Evolutionary conservation across 2,113 vertebrate species (phyloP), one percentile per base, ranked within the genome.

Genomic region (Montifringilla adamsi): DNA sequence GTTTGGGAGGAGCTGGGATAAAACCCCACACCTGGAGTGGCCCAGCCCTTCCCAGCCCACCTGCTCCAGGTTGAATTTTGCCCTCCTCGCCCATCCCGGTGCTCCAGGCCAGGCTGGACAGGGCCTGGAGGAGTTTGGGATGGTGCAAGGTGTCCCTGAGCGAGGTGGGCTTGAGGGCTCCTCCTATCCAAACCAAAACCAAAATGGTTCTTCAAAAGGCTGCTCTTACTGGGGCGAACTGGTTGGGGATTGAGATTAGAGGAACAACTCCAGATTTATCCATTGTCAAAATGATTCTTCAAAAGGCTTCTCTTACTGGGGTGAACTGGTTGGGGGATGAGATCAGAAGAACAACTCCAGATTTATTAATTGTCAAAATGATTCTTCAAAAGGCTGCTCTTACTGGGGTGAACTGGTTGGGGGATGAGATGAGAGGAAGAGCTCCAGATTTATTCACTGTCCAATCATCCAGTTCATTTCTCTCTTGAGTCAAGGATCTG

Each of bases 141-240:
- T 1, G 1, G 23, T 37, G 77, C 37, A 16, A 66, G 6, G 9
- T 58, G 50, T 58, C 86, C 31, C 43, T 64, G 43, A 19, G 3
- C 2, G 8, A 49, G 19, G 10, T 31, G 35, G 12, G 50, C 26
- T 43, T 8, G 13, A 50, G 6, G 27, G 44, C 35, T 24, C 20
- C 56, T 23, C 70, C 50, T 33, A 7, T 17, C 20, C 67, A 35
- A 19, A 56, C 12, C 31, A 37, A 21, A 49, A 11, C 12, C 31
- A 37, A 26, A 49, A 11, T 27, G 35, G 15, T 33, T 33, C 63
- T 52, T 50, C 28, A 10, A 21, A 55, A 60, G 30, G 10, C 12
- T 53, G 13, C 78, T 74, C 7, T 0, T 15, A 4, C 7, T 11
- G 2, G 49, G 24, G 15, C 23, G 59, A 8, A 3, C 46, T 62